phyloP scores from a whole-genome alignment of 2,113 vertebrate genomes.

The Eudyptes chrysolophus region DNA sequence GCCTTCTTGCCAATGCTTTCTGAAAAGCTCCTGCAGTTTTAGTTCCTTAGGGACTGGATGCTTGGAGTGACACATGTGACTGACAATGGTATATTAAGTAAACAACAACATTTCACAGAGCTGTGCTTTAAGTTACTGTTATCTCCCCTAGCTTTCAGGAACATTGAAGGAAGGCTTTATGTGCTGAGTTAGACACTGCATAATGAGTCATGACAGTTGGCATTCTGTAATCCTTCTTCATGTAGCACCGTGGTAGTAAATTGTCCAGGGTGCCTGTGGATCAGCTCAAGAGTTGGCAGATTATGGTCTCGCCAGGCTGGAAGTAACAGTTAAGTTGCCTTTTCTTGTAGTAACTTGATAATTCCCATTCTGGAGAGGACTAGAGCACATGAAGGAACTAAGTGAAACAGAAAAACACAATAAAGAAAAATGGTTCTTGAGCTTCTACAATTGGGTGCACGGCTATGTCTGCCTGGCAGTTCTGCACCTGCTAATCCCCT shows the following conservation, averaged over 20 bases:
- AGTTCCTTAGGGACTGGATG: background rate
- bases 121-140: background rate
- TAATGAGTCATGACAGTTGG: background rate
- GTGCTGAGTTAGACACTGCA: background rate
- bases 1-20: background rate
- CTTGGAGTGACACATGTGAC: background rate
- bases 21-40: background rate
- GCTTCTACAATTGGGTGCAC: background rate
- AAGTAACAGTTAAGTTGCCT: background rate
- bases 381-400: background rate
- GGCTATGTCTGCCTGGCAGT: background rate
- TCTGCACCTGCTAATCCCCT: background rate
- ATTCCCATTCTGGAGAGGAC: background rate
- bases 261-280: background rate
- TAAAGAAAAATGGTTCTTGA: background rate
- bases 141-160: background rate
- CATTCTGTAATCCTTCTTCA: background rate
- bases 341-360: background rate
- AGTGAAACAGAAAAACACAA: background rate
- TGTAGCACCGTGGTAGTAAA: background rate
- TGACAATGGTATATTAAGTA: background rate
- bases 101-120: background rate
- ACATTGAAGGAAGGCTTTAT: background rate
- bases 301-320: background rate
- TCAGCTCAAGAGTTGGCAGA: background rate